phyloP scores from a whole-genome alignment of 2,797 vertebrate species.

The Thaleichthys pacificus region DNA sequence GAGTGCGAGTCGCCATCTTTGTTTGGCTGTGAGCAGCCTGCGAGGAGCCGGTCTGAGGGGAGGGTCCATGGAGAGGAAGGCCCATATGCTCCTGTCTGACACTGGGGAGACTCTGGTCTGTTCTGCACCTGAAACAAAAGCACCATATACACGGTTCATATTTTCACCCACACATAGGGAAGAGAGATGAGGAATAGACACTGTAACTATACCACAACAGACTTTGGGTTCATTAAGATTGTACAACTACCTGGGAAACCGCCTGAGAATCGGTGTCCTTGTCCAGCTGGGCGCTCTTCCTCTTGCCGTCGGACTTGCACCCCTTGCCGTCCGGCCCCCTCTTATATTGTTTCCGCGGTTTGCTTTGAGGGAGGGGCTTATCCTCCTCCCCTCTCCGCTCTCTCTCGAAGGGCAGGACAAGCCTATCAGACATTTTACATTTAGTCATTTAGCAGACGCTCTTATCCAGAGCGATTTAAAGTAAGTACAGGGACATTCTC shows the following conservation, averaged over 20 bases:
- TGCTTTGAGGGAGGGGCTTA: constrained; percentile 85
- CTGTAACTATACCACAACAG: not conserved
- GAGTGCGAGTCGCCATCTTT: constrained; percentile 39
- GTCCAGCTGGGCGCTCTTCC: constrained; percentile 72
- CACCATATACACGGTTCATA: constrained; percentile 13
- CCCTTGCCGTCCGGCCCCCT: constrained; percentile 73
- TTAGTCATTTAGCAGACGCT: no score
- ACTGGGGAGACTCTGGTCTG: constrained; percentile 51
- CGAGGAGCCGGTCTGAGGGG: constrained; percentile 47
- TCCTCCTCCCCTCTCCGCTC: constrained; percentile 90
- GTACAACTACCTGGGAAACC: not conserved
- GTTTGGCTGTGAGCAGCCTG: constrained; percentile 44
- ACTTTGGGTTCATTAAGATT: not conserved
- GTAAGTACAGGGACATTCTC: no score
- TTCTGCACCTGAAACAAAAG: constrained; percentile 45
- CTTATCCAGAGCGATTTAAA: no score
- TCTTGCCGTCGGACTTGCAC: constrained; percentile 60
- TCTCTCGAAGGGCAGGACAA: constrained; percentile 92
- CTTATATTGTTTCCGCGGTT: constrained; percentile 90
- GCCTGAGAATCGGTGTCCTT: constrained; percentile 66
- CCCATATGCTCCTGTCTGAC: constrained; percentile 52
- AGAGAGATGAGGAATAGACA: not conserved
- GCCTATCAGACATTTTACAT: constrained; percentile 73
- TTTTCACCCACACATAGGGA: constrained; percentile 7
- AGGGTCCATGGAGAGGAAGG: constrained; percentile 56